Conservation (phyloP, 2,113 vertebrate species). For the Onychorhynchus coronatus region DNA sequence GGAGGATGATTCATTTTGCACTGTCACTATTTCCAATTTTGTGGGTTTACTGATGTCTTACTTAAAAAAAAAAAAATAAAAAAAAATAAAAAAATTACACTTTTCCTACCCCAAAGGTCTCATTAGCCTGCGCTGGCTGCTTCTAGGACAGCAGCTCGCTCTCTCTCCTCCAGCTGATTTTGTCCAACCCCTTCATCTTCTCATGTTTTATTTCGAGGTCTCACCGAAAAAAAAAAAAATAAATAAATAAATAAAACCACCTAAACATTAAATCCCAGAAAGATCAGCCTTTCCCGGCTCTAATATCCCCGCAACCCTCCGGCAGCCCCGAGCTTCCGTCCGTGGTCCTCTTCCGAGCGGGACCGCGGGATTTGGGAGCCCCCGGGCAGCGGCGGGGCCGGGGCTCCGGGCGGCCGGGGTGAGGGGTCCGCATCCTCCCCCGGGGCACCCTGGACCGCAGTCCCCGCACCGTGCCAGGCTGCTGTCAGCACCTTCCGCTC, state of each 20-base stretch:
- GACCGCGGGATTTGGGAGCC: background rate
- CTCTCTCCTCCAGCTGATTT: slow-evolving; percentile 30
- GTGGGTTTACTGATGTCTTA: slow-evolving; percentile 65
- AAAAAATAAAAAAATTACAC: background rate
- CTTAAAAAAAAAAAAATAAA: slow-evolving; percentile 1
- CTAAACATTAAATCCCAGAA: background rate
- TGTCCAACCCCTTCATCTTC: slow-evolving; percentile 38
- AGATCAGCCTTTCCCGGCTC: background rate
- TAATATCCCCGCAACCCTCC: background rate
- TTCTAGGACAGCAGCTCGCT: slow-evolving; percentile 45
- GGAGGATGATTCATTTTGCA: slow-evolving; percentile 61
- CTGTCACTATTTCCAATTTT: slow-evolving; percentile 67
- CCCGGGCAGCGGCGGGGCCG: background rate
- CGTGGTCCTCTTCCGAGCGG: background rate
- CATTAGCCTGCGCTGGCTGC: slow-evolving; percentile 49
- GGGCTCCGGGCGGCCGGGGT: background rate
- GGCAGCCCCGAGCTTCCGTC: background rate
- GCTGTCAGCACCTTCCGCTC: background rate
- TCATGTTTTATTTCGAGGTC: slow-evolving; percentile 25
- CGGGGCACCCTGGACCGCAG: background rate
- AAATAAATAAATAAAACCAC: no score
- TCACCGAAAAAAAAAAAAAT: background rate
- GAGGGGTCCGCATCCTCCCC: background rate
- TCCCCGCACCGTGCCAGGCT: background rate
- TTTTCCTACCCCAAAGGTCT: slow-evolving; percentile 41